These are phyloP conservation scores for Chironomus tepperi DNA, from an alignment of 1,140 invertebrate genomes.

Conservation along the genomic window DNA sequence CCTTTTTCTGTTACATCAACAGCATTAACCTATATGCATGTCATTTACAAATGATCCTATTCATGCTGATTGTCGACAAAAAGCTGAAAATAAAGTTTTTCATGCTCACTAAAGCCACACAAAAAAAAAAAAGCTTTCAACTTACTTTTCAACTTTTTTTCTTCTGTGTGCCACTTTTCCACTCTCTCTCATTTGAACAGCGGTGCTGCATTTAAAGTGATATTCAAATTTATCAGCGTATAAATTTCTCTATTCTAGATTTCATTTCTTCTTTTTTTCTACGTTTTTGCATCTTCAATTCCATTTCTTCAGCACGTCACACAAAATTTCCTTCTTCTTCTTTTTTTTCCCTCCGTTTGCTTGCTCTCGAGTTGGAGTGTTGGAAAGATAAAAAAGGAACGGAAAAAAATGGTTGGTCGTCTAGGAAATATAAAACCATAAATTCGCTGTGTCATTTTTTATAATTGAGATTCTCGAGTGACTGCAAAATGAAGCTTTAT, in stretches of 20 bases:
- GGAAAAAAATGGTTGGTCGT: not conserved
- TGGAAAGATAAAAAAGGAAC: not conserved
- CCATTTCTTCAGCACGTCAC: too few relatives aligned
- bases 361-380: too few relatives aligned
- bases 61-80: not conserved
- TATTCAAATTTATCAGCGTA: slow-evolving; percentile 5
- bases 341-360: too few relatives aligned
- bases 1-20: too few relatives aligned
- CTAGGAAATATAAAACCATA: slow-evolving; percentile 6
- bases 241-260: not conserved
- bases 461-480: slow-evolving; percentile 20
- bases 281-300: not conserved
- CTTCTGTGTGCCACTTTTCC: not conserved
- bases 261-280: not conserved
- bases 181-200: not conserved
- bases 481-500: not conserved
- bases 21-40: too few relatives aligned
- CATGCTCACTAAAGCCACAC: not conserved
- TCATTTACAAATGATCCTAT: not conserved
- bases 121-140: not conserved
- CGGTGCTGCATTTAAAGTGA: not conserved
- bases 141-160: not conserved
- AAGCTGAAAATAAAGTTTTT: not conserved
- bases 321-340: too few relatives aligned
- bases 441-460: slow-evolving; percentile 19